Conservation (phyloP, 2,797 vertebrate genomes). For the Capromys pilorides region DNA sequence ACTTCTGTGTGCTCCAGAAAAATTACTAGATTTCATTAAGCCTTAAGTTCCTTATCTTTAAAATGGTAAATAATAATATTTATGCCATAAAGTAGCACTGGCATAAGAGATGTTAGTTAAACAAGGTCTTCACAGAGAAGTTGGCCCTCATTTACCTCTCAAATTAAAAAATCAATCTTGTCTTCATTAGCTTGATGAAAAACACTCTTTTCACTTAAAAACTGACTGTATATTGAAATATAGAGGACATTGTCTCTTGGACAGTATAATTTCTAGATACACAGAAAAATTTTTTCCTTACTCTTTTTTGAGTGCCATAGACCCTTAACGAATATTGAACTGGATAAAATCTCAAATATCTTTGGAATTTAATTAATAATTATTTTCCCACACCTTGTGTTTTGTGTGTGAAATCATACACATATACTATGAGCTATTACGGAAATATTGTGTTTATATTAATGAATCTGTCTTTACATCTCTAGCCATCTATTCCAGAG, state of each 20-base stretch:
- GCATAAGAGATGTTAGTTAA: slow-evolving; percentile 26
- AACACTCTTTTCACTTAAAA: slow-evolving; percentile 32
- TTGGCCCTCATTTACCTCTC: neutral
- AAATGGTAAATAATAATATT: neutral
- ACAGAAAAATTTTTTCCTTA: neutral
- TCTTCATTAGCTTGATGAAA: neutral
- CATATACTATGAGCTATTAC: neutral
- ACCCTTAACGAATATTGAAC: neutral
- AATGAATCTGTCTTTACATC: neutral
- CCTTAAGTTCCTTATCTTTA: neutral
- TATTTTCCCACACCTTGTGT: neutral
- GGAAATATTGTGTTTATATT: neutral
- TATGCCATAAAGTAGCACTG: neutral
- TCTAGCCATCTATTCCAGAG: slow-evolving; percentile 1
- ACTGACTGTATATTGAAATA: neutral
- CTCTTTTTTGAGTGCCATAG: neutral
- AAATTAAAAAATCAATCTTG: slow-evolving; percentile 20
- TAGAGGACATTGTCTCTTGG: neutral
- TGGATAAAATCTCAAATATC: neutral
- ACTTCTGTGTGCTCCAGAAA: neutral
- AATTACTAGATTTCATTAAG: neutral
- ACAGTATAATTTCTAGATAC: neutral
- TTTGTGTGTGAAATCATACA: neutral
- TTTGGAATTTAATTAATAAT: slow-evolving; percentile 19
- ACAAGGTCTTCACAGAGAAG: neutral